Percentiles rank a stretch among this genome's conserved stretches.
Evolutionary conservation across 2,888 invertebrate species (phyloP).

Genomic region (Monopis laevigella): DNA sequence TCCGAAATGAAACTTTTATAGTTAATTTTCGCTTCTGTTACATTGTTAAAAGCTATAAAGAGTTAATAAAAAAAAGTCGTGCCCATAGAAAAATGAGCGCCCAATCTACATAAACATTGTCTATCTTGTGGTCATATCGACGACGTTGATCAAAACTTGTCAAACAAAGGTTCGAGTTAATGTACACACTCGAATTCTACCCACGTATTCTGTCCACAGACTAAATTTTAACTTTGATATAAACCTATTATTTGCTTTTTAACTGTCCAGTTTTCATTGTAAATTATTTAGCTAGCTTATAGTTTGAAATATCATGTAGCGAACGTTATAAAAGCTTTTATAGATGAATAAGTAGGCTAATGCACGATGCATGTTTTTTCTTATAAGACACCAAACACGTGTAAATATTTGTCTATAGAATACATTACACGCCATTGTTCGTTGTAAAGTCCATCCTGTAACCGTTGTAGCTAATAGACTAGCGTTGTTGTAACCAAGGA

Average conservation of each 20-base stretch:
- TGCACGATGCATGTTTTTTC: constrained; percentile 28
- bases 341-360: constrained; percentile 20
- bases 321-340: constrained; percentile 2
- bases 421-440: constrained; percentile 28
- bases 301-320: constrained; percentile 6
- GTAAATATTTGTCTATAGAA: constrained; percentile 30
- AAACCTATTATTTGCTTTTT: neutral
- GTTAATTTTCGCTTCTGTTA: neutral
- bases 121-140: constrained; percentile 16
- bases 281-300: constrained; percentile 2
- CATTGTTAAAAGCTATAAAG: neutral
- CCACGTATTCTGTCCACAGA: constrained; percentile 9
- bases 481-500: constrained; percentile 1
- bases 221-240: neutral
- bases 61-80: neutral
- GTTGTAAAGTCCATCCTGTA: constrained; percentile 15
- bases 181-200: constrained; percentile 5
- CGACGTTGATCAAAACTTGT: constrained; percentile 22
- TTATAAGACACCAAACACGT: constrained; percentile 23
- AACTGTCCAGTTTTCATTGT: neutral
- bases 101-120: constrained; percentile 11
- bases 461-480: constrained; percentile 7
- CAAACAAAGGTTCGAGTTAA: constrained; percentile 20
- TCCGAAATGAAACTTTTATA: neutral
- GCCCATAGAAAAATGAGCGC: neutral